Percentiles rank a stretch among this genome's conserved stretches.
Evolutionary conservation across 2,888 invertebrate species (phyloP).

Genomic region (Ornithoptera priamus): DNA sequence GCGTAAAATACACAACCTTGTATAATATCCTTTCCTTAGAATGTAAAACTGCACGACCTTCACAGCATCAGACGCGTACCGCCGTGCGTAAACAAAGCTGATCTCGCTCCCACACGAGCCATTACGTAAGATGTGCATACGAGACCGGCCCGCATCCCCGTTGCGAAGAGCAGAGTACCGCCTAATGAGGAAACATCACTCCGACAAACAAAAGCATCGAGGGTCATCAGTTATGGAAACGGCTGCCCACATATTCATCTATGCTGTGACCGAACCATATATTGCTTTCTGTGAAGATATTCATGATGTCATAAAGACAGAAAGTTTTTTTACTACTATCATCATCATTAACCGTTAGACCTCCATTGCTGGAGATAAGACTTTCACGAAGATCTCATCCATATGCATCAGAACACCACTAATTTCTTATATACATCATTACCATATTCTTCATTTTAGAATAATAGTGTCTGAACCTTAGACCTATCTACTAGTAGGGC

Average conservation of each 20-base stretch:
- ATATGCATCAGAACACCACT: too few relatives aligned
- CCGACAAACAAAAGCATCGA: constrained; percentile 8
- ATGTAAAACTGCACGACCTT: constrained; percentile 19
- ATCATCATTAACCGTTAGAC: too few relatives aligned
- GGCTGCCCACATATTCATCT: constrained; percentile 11
- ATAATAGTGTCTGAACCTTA: too few relatives aligned
- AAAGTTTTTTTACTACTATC: neutral
- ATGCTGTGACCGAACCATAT: constrained; percentile 8
- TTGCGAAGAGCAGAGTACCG: constrained; percentile 8
- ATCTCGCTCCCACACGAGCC: constrained; percentile 17
- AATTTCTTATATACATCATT: too few relatives aligned
- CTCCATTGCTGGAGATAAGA: too few relatives aligned
- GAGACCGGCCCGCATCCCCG: constrained; percentile 10
- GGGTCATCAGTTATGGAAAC: constrained; percentile 14
- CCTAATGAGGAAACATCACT: constrained; percentile 24
- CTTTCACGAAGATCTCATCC: too few relatives aligned
- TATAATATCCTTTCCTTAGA: constrained; percentile 25
- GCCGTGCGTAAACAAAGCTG: constrained; percentile 7
- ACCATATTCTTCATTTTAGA: too few relatives aligned
- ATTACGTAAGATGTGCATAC: constrained; percentile 11
- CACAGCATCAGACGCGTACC: constrained; percentile 15
- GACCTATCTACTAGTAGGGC: too few relatives aligned
- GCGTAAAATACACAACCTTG: constrained; percentile 24
- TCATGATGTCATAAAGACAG: constrained; percentile 6
- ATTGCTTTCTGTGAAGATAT: neutral